Evolutionary conservation across 1,140 invertebrate genomes (phyloP), one percentile per base, ranked within the genome.

Genomic region (Cherax destructor): DNA sequence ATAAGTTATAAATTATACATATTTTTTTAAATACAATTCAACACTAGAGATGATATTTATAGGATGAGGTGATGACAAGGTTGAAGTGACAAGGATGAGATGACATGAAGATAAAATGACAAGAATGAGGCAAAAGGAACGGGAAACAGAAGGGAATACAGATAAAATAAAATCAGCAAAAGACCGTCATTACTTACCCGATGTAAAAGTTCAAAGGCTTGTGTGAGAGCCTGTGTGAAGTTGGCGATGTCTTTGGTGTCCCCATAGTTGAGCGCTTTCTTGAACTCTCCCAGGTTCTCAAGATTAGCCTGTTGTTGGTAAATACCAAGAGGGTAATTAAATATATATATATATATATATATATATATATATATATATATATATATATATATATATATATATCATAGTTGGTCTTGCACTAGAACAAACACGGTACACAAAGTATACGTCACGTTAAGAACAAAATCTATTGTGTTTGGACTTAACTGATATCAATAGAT

Each of bases 171-270:
- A 56, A 56, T 9, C 52, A 56, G 52, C 9, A 56, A 56, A 56
- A 10, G 49, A 56, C n/a, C 11, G 10, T 1, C 21, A 77, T 52
- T 6, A 94, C 94, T 95, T 92, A 98, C 96, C 94, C 96, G 95
- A 95, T 96, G 96, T 65, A 99, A 95, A 21, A 99, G 95, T 94
- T 98, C 96, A 95, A 99, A 99, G 0, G 99, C 99, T 93, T 96
- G 96, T 6, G 96, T 97, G 24, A 99, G 95, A 18, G 98, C 99
- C 92, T 97, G 95, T 11, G 97, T 97, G 95, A 99, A 99, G 95
- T 99, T 99, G 76, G 99, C 99, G 93, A 99, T 98, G 92, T 97
- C 97, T 93, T 96, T 96, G 10, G 98, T 98, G 41, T 94, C 93
- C 30, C 95, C 93, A 56, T 94, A 94, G 41, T 91, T 92, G 77